Evolutionary conservation across 2,888 invertebrate genomes (phyloP).

Genomic region (Cheilosia pagana): DNA sequence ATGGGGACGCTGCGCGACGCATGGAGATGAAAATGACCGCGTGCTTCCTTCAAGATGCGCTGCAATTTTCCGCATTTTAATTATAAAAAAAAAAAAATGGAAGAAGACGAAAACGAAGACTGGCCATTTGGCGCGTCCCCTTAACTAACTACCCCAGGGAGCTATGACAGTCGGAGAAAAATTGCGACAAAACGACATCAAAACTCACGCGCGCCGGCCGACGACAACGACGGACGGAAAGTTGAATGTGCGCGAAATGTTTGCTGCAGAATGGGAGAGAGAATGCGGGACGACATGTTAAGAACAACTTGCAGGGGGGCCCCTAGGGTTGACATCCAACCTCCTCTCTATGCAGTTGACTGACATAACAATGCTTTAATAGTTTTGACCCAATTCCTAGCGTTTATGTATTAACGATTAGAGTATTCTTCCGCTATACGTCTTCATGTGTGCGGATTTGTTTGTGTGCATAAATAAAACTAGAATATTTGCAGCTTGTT

Average conservation of each 20-base stretch:
- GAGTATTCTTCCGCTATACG: slow-evolving; percentile 68
- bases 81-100: slow-evolving; percentile 33
- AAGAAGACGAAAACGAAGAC: not conserved
- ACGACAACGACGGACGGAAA: slow-evolving; percentile 20
- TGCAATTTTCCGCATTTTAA: slow-evolving; percentile 47
- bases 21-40: slow-evolving; percentile 25
- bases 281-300: slow-evolving; percentile 39
- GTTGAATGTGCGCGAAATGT: slow-evolving; percentile 56
- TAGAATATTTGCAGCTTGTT: slow-evolving; percentile 59
- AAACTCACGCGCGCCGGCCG: slow-evolving; percentile 5
- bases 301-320: slow-evolving; percentile 39
- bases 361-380: slow-evolving; percentile 75
- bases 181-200: slow-evolving; percentile 10
- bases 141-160: slow-evolving; percentile 19
- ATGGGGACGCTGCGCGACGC: slow-evolving; percentile 1
- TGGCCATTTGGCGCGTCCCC: slow-evolving; percentile 17
- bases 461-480: slow-evolving; percentile 20
- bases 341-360: slow-evolving; percentile 61
- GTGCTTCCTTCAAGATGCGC: slow-evolving; percentile 36
- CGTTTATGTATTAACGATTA: slow-evolving; percentile 73
- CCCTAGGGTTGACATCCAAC: slow-evolving; percentile 66
- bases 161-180: slow-evolving; percentile 20
- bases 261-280: not conserved
- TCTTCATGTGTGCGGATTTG: slow-evolving; percentile 28
- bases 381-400: slow-evolving; percentile 74